Percentiles rank a stretch among this genome's conserved stretches.
Evolutionary conservation across 2,113 vertebrate species (phyloP).

Genomic region (Mobula birostris): DNA sequence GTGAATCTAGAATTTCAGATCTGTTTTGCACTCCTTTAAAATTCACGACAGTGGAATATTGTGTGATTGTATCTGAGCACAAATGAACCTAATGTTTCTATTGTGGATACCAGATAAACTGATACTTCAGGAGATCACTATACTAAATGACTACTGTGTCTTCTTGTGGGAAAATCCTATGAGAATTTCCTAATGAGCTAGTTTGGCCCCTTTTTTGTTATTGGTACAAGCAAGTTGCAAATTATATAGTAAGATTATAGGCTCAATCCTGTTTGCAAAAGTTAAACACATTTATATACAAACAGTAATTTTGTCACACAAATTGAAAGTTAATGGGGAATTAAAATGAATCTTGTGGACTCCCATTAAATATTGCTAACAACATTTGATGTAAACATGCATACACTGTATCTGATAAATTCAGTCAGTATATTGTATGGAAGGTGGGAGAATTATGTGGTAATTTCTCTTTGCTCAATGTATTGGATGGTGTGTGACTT

Average conservation of each 20-base stretch:
- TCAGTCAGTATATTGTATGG: background rate
- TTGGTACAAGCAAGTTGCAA: background rate
- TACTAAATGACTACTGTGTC: slow-evolving; percentile 26
- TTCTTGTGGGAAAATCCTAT: slow-evolving; percentile 27
- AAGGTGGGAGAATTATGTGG: background rate
- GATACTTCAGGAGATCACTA: slow-evolving; percentile 24
- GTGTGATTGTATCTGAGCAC: slow-evolving; percentile 23
- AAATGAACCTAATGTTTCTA: slow-evolving; percentile 36
- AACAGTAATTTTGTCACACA: background rate
- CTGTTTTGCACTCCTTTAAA: slow-evolving; percentile 32
- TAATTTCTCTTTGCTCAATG: background rate
- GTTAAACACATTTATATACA: background rate
- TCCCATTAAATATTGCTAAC: background rate
- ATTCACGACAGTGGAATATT: slow-evolving; percentile 17
- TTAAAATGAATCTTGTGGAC: background rate
- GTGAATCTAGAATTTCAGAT: slow-evolving; percentile 34
- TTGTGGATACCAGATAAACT: slow-evolving; percentile 17
- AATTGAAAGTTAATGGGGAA: background rate
- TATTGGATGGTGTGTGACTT: background rate
- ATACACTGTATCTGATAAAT: background rate
- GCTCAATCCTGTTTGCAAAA: background rate
- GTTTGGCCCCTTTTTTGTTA: background rate
- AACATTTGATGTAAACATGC: background rate
- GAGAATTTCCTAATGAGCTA: slow-evolving; percentile 30
- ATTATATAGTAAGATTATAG: background rate